Evolutionary conservation across 2,888 invertebrate species (phyloP), one percentile per base, ranked within the genome.

Genomic region (Neoitamus cyanurus): DNA sequence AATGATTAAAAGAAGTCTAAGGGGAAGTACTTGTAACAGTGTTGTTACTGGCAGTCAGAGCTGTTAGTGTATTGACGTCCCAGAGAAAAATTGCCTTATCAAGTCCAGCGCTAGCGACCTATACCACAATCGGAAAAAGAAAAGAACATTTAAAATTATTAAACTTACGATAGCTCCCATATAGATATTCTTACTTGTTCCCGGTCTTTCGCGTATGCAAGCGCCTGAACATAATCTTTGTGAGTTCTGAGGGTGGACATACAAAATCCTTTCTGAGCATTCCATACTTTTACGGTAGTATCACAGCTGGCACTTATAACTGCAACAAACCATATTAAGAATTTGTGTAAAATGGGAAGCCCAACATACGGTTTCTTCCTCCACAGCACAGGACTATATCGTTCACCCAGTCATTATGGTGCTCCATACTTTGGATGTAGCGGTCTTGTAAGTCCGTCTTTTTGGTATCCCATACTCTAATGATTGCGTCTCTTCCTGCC

Each of bases 351-450:
- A 25, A 9, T 15, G 37, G 20, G 46, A 42, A 5, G 42, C 25
- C 82, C 78, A 83, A 92, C 93, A 92, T 92, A 97, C 97, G 94
- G 92, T 99, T 98, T 91, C 97, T 96, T 46, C 99, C 99, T 87
- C 97, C 97, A 91, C 99, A 99, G 90, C 99, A 99, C 34, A 99
- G 93, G 48, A 99, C 97, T 90, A 99, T 98, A 92, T 99, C 99
- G 92, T 99, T 99, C 77, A 99, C 99, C 99, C 99, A 99, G 92
- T 99, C 99, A 2, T 99, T 99, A 90, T 99, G 99, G 92, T 99
- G 99, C 91, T 99, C 99, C 98, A 99, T 98, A 36, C 98, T 98
- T 90, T 98, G 97, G 86, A 97, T 93, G 90, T 98, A 99, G 83
- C 94, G 94, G 87, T 96, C 96, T 88, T 92, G 93, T 42, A 93